Base-by-base conservation (phyloP, 2,888 invertebrate species). In the Mechanitis mazaeus region DNA sequence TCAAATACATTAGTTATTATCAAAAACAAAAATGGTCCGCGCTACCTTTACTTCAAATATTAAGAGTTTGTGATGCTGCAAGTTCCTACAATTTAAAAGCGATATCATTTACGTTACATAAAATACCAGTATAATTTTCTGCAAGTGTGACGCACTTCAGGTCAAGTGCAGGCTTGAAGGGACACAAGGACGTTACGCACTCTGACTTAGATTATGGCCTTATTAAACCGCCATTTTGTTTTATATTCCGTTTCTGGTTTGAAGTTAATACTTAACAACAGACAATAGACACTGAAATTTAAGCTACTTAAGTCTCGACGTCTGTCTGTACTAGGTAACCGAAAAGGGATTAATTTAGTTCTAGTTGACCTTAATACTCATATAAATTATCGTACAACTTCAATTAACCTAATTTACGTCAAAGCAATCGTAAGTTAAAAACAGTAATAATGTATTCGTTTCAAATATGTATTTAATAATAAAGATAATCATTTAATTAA, bases 151-250 rank as follows among this genome's bases (percentile, higher is more conserved):
- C 68, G 75, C 80, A 78, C 80, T 83, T 78, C 75, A 72, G 86
- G 85, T 85, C 86, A 85, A 85, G 85, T 81, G 75, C 75, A 66
- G 71, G 74, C 65, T 72, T 69, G 68, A 64, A 66, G 66, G 62
- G 63, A 65, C 61, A 61, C 61, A 58, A 62, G 65, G 60, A 63
- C 63, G 63, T 64, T 58, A 73, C 72, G 70, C 70, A 70, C 69
- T 66, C 50, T 45, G 59, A 61, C 61, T 61, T 56, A 64, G 64
- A 66, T 58, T 60, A 60, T 66, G 55, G 64, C 64, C 47, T 61
- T 59, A 47, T 61, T 42, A 45, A 64, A 56, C 46, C 58, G 66
- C 59, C 55, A 59, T 64, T 60, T 60, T 61, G 57, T 64, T 58
- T 61, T 57, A 61, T 55, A 56, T 60, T 64, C 61, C 61, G 59